These are phyloP conservation scores for Tetramorium simillimum DNA, from an alignment of 1,140 invertebrate species.

Conservation along the genomic window DNA sequence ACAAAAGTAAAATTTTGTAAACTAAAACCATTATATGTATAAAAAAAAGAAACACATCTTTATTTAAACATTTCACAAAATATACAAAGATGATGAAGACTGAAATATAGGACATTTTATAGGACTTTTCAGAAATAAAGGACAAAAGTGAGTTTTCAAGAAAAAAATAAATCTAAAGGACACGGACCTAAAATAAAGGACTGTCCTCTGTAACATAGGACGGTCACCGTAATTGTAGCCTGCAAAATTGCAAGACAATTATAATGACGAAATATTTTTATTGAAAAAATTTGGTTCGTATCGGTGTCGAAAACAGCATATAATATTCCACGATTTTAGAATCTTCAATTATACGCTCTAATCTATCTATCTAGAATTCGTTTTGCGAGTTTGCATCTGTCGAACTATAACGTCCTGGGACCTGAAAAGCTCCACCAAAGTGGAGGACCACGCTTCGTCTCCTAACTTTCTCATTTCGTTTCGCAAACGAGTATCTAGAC, in stretches of 20 bases:
- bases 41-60: too few relatives aligned
- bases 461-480: conserved; percentile 61
- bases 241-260: neutral
- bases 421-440: conserved; percentile 40
- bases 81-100: too few relatives aligned
- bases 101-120: too few relatives aligned
- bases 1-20: too few relatives aligned
- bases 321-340: neutral
- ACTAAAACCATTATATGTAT: too few relatives aligned
- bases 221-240: too few relatives aligned
- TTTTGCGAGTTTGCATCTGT: conserved; percentile 30
- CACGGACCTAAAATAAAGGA: too few relatives aligned
- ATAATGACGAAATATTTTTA: neutral
- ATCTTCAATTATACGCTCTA: conserved; percentile 16
- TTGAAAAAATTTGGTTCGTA: neutral
- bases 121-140: too few relatives aligned
- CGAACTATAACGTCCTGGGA: conserved; percentile 24
- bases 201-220: too few relatives aligned
- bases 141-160: too few relatives aligned
- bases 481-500: conserved; percentile 59
- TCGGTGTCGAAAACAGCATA: neutral
- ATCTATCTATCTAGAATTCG: neutral
- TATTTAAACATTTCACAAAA: too few relatives aligned
- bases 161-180: too few relatives aligned
- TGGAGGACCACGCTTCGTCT: conserved; percentile 43